Percentiles rank a stretch among this genome's conserved stretches.
phyloP scores from a whole-genome alignment of 2,888 invertebrate species.

The Cephus rjabovi region DNA sequence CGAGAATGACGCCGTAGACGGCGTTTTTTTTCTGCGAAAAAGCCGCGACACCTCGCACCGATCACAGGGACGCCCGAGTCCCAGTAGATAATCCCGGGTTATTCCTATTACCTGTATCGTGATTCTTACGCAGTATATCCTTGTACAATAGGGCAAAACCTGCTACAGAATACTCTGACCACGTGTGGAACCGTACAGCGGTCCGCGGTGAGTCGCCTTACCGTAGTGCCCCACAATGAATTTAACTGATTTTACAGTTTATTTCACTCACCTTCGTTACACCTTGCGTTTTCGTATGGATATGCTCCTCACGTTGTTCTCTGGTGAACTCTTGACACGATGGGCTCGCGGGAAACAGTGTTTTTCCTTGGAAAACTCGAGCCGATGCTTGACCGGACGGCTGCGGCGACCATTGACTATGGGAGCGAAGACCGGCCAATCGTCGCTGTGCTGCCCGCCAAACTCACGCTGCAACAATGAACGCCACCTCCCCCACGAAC shows the following conservation, averaged over 20 bases:
- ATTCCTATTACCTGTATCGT: background rate
- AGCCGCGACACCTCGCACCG: background rate
- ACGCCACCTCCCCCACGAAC: slow-evolving; percentile 31
- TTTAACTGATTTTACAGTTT: slow-evolving; percentile 4
- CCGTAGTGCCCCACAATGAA: slow-evolving; percentile 10
- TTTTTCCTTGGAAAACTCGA: slow-evolving; percentile 55
- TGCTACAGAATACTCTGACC: slow-evolving; percentile 24
- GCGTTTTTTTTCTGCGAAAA: slow-evolving; percentile 23
- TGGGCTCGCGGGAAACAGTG: slow-evolving; percentile 51
- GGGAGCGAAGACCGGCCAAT: slow-evolving; percentile 49
- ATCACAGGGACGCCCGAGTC: background rate
- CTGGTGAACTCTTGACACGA: slow-evolving; percentile 49
- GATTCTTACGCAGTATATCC: background rate
- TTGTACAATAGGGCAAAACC: background rate
- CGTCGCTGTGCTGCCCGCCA: slow-evolving; percentile 45
- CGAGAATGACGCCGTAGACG: slow-evolving; percentile 57
- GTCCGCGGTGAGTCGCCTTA: slow-evolving; percentile 3
- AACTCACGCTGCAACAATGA: slow-evolving; percentile 39
- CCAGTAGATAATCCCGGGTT: background rate
- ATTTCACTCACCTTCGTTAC: slow-evolving; percentile 24
- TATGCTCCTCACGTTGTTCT: slow-evolving; percentile 27
- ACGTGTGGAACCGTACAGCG: slow-evolving; percentile 40
- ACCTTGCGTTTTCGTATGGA: slow-evolving; percentile 9
- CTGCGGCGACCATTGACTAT: slow-evolving; percentile 52
- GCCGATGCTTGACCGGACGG: slow-evolving; percentile 55